Percentiles rank a stretch among this genome's conserved stretches.
phyloP scores from a whole-genome alignment of 2,113 vertebrate genomes.

The Mola mola region DNA sequence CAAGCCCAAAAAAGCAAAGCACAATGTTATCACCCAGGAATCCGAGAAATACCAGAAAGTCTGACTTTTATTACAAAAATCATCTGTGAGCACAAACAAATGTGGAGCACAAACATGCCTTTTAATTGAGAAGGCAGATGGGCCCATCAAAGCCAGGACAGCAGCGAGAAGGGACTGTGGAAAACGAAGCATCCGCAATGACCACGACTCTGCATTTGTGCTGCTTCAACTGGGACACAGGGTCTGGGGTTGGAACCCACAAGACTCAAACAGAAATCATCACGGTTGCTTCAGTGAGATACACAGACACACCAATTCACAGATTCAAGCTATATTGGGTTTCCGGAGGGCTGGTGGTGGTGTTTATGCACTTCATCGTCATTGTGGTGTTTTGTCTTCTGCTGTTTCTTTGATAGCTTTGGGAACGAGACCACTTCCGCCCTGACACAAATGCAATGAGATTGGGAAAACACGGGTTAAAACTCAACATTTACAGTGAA shows the following conservation, averaged over 20 bases:
- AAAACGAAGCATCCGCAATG: conserved; percentile 63
- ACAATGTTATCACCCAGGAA: conserved; percentile 77
- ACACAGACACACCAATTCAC: conserved; percentile 64
- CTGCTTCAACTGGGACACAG: conserved; percentile 64
- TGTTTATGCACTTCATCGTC: conserved; percentile 71
- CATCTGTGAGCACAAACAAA: conserved; percentile 78
- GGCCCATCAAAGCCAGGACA: conserved; percentile 45
- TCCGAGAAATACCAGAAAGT: conserved; percentile 79
- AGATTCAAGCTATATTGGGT: conserved; percentile 67
- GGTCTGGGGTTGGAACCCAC: conserved; percentile 71
- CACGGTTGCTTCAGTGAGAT: conserved; percentile 64
- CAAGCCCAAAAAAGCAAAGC: conserved; percentile 70
- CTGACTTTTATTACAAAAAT: conserved; percentile 78
- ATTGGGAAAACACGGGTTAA: conserved; percentile 9
- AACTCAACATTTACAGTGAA: conserved; percentile 33
- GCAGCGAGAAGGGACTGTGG: conserved; percentile 52
- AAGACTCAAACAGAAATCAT: conserved; percentile 75
- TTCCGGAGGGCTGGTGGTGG: conserved; percentile 43
- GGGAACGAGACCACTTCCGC: conserved; percentile 44
- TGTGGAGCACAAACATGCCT: conserved; percentile 68
- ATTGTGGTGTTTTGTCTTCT: conserved; percentile 66
- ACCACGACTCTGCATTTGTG: conserved; percentile 67
- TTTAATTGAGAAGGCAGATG: conserved; percentile 77
- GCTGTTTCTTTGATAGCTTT: conserved; percentile 55
- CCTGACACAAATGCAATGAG: conserved; percentile 29